A percentile compares a stretch with the other conserved stretches of the same genome.
phyloP scores from a whole-genome alignment of 1,140 invertebrate genomes.

The Luehdorfia chinensis region DNA sequence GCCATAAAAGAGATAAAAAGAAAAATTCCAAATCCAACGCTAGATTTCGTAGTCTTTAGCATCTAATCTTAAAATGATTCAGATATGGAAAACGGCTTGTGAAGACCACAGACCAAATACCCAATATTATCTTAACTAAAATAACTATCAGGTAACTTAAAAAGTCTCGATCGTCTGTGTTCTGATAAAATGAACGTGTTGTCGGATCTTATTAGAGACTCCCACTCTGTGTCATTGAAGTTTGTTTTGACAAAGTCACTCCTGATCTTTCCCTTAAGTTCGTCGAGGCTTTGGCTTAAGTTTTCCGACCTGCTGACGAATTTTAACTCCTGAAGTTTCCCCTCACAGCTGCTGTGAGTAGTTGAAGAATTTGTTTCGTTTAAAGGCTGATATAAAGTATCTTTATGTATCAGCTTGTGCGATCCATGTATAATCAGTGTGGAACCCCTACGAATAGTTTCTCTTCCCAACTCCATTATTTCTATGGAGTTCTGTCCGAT shows the following conservation, averaged over 20 bases:
- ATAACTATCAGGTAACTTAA: constrained; percentile 39
- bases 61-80: too few species aligned
- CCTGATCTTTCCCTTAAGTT: constrained; percentile 44
- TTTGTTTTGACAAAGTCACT: constrained; percentile 52
- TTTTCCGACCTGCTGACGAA: constrained; percentile 35
- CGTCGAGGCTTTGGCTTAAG: constrained; percentile 46
- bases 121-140: constrained; percentile 17
- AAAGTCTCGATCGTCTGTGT: constrained; percentile 40
- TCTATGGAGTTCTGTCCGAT: constrained; percentile 83
- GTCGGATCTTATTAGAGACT: constrained; percentile 53
- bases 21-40: too few species aligned
- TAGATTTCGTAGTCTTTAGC: too few species aligned
- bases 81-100: background rate
- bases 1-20: too few species aligned
- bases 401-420: constrained; percentile 80
- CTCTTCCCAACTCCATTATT: constrained; percentile 85
- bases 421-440: constrained; percentile 84
- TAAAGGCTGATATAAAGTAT: constrained; percentile 71
- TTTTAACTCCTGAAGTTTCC: constrained; percentile 38
- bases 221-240: constrained; percentile 44
- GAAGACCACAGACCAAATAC: constrained; percentile 5
- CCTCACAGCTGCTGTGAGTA: constrained; percentile 20
- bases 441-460: constrained; percentile 83
- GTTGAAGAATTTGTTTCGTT: constrained; percentile 22
- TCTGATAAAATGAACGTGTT: constrained; percentile 63